Percentiles rank a stretch among this genome's conserved stretches.
Evolutionary conservation across 2,888 invertebrate genomes (phyloP).

Genomic region (Epinotia bilunana): DNA sequence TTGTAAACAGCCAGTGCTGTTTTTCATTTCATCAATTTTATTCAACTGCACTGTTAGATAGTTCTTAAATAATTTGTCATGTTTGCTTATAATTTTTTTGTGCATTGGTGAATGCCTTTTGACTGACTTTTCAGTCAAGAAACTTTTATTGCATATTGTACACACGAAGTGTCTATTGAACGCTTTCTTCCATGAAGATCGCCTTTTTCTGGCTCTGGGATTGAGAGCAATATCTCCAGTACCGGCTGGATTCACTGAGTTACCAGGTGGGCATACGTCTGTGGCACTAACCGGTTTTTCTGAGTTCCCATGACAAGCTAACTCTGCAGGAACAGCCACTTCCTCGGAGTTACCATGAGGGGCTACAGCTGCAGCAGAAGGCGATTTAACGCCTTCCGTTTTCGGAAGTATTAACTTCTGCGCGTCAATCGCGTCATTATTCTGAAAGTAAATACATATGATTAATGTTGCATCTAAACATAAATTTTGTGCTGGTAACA

Average conservation of each 20-base stretch:
- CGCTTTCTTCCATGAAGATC: constrained; percentile 51
- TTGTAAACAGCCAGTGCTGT: constrained; percentile 59
- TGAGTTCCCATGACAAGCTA: background rate
- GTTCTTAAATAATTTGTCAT: constrained; percentile 52
- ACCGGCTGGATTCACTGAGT: constrained; percentile 46
- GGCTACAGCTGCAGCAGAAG: background rate
- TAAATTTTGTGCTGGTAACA: background rate
- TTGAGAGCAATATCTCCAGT: background rate
- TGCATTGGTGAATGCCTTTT: constrained; percentile 30
- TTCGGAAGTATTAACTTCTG: background rate
- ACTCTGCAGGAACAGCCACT: background rate
- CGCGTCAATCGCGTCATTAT: constrained; percentile 45
- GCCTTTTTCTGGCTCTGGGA: constrained; percentile 7
- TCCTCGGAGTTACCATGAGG: background rate
- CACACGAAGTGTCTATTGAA: constrained; percentile 59
- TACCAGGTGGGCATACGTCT: constrained; percentile 39
- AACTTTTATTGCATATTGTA: constrained; percentile 55
- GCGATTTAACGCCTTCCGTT: background rate
- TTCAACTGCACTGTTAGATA: constrained; percentile 59
- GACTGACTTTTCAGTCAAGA: constrained; percentile 5
- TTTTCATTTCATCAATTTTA: constrained; percentile 63
- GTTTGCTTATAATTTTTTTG: constrained; percentile 49
- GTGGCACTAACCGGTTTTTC: background rate
- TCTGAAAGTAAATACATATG: constrained; percentile 22
- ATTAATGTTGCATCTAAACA: background rate